These are phyloP conservation scores for Porites australiensis DNA, from an alignment of 64 coral and sea anemone genomes.

Conservation along the genomic window DNA sequence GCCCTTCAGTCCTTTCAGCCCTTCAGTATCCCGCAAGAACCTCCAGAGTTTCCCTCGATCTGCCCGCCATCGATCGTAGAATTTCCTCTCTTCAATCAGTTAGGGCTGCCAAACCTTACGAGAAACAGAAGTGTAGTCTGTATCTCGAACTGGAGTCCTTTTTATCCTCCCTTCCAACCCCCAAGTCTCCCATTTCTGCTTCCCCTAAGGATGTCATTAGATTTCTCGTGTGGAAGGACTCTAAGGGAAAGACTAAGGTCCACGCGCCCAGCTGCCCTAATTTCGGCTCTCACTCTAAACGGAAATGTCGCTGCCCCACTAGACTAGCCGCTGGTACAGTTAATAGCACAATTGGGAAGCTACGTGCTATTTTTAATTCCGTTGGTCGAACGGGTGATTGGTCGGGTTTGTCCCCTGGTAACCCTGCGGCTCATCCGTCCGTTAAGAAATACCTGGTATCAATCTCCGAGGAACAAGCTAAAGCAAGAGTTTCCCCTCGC, in stretches of 20 bases:
- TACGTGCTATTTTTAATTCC: constrained; percentile 44
- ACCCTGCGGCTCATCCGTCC: too few species aligned
- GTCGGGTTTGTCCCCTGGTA: neutral
- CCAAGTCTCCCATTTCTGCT: too few species aligned
- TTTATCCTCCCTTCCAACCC: too few species aligned
- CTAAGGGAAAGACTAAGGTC: constrained; percentile 6
- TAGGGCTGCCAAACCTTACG: too few species aligned
- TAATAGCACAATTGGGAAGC: constrained; percentile 41
- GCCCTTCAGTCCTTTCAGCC: neutral
- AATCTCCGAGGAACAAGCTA: constrained; percentile 59
- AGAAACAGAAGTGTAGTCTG: too few species aligned
- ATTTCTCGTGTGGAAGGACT: constrained; percentile 37
- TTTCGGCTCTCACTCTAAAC: too few species aligned
- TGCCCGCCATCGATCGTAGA: neutral
- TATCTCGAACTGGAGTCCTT: too few species aligned
- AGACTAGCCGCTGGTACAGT: constrained; percentile 52
- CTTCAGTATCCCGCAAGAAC: neutral
- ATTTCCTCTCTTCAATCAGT: constrained; percentile 5
- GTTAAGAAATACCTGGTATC: constrained; percentile 40
- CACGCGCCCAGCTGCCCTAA: neutral
- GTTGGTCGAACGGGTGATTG: neutral
- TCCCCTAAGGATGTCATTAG: too few species aligned
- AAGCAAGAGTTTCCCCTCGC: constrained; percentile 14
- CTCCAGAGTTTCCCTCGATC: neutral
- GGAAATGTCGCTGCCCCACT: constrained; percentile 11